Evolutionary conservation across 2,888 invertebrate genomes (phyloP), one percentile per base, ranked within the genome.

Genomic region (Himalopsyche kuldschensis): DNA sequence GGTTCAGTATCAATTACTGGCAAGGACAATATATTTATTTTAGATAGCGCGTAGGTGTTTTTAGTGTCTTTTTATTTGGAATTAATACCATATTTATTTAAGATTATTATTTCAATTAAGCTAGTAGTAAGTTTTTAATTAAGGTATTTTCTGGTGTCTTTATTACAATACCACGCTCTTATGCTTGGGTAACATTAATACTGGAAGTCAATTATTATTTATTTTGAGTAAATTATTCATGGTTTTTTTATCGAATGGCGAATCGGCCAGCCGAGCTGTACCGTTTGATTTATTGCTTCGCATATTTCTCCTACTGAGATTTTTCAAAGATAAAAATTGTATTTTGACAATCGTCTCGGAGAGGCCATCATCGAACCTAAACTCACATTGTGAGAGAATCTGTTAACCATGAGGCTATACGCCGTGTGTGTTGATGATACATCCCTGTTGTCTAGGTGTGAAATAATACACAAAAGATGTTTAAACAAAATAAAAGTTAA

Each of bases 271-370:
- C 5, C 55, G 55, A 55, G 24, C 55, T 55, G 20, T 20, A n/a
- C 30, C 75, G 75, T 32, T 31, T 75, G 75, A 75, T 75, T 75
- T 75, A 75, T 75, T 30, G 32, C 31, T 27, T 32, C 75, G 32
- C n/a, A 75, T 32, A 32, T 75, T 75, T 75, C 55, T 30, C 75
- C 30, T 75, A 75, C 32, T 31, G 30, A 75, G 75, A 75, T 75
- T 75, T 75, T n/a, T 31, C 30, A 47, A 76, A 27, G 30, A 47
- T 81, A 81, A 81, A 81, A 81, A 81, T 5, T 55, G 5, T 76
- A 48, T 81, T 81, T 48, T 32, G 47, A 47, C 31, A 76, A 55
- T 81, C 75, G 63, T 75, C 75, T 81, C 27, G 17, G 46, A 46
- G 46, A 35, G 5, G 46, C 15, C 47, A 55, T 55, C 55, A 55